Base-by-base conservation (phyloP, 1,140 invertebrate species). In the Anoplolepis gracilipes region DNA sequence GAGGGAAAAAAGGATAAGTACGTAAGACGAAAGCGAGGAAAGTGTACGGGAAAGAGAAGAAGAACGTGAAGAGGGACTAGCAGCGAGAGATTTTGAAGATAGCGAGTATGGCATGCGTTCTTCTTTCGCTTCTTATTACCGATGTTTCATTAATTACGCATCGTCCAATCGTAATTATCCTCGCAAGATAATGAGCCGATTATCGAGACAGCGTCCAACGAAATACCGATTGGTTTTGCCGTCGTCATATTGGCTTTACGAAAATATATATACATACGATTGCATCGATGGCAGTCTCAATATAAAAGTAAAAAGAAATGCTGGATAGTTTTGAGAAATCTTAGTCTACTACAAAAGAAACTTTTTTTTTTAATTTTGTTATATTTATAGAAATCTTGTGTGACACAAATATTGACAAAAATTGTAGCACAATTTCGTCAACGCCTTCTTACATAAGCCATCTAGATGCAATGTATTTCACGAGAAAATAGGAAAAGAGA, bases 121-220 rank as follows among this genome's bases (percentile, higher is more conserved):
- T 85, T 89, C 84, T 75, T 69, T 79, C 78, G 86, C 57, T 85
- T 85, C 69, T 88, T 89, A 78, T 70, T 88, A 76, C 87, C 88
- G 85, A 77, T 87, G 86, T 77, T 33, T 85, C 64, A 90, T 92
- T 92, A 92, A 92, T 92, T 92, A 91, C 86, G 88, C 84, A 64
- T 82, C 75, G 59, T 16, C 85, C 86, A 84, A 88, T 92, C 88
- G 88, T 90, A 92, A 92, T 92, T 92, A 92, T 87, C 87, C 84
- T 46, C 25, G 89, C 59, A 62, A 86, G 86, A 90, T 92, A 92
- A 92, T 87, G 88, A 92, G 89, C 89, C 88, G 91, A 91, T 92
- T 91, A 90, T 72, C 70, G 85, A 89, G 87, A 88, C 79, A 84
- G 65, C 39, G 30, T 49, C 49, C 87, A 76, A 76, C 1, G 33